phyloP scores from a whole-genome alignment of 2,888 invertebrate species.

The Archips crataeganus region DNA sequence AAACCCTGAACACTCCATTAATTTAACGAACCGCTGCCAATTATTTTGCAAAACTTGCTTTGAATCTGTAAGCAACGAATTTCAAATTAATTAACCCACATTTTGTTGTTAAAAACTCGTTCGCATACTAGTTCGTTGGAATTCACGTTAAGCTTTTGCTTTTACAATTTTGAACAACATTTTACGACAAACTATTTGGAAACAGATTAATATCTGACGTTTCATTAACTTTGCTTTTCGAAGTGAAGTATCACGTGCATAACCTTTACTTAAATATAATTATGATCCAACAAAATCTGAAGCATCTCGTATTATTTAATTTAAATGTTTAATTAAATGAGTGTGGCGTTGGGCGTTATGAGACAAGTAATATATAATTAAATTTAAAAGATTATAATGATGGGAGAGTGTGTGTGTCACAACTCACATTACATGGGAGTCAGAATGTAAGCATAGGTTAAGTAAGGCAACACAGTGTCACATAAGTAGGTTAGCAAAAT shows the following conservation, averaged over 20 bases:
- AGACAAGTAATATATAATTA: too few species aligned
- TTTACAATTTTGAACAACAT: slow-evolving; percentile 14
- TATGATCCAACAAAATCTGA: too few species aligned
- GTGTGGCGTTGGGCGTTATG: too few species aligned
- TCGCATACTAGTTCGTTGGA: slow-evolving; percentile 5
- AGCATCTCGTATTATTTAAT: too few species aligned
- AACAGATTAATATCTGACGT: not conserved
- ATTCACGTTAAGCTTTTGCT: slow-evolving; percentile 18
- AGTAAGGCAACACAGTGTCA: too few species aligned
- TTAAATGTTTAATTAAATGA: too few species aligned
- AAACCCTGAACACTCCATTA: not conserved
- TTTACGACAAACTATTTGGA: not conserved
- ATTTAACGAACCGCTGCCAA: not conserved
- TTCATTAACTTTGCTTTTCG: not conserved
- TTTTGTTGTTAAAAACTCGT: slow-evolving; percentile 22
- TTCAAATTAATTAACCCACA: slow-evolving; percentile 19
- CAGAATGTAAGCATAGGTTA: too few species aligned
- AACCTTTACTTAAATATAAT: not conserved
- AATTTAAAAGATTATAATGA: too few species aligned
- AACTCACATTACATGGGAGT: too few species aligned
- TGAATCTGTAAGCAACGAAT: slow-evolving; percentile 11
- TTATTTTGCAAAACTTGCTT: slow-evolving; percentile 9
- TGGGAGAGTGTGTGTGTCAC: too few species aligned
- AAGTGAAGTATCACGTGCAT: not conserved
- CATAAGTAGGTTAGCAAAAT: too few species aligned